Evolutionary conservation across 2,113 vertebrate species (phyloP), one percentile per base, ranked within the genome.

Genomic region (Cercocebus atys): DNA sequence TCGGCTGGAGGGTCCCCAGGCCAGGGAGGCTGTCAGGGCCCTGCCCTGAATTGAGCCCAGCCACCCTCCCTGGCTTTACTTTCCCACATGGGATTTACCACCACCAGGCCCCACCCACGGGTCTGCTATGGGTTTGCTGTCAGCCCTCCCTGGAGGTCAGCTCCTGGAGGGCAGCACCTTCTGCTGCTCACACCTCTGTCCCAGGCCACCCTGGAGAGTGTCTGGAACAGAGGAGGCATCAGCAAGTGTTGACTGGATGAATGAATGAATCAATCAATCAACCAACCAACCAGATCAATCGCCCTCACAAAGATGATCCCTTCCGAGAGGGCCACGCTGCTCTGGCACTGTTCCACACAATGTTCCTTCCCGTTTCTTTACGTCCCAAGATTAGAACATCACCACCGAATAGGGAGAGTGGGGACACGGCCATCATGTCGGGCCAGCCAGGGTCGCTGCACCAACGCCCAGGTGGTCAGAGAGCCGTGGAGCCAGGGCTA

Each of bases 361-460:
- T 20, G 18, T 55, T 55, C 52, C 52, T 55, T 55, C 52, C 22
- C 50, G 73, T 59, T 14, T 43, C 2, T 0, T 27, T 79, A 17
- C 30, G 1, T 50, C 14, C 32, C 13, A 3, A 9, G 57, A 35
- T 14, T 18, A 30, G 40, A n/a, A 5, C 0, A 23, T 14, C 57
- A 38, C 6, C 23, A 35, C 73, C 23, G 14, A 17, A 22, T 5
- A 1, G 16, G 23, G 38, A 14, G 10, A 55, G 55, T 35, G 8
- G 43, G 8, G 43, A 18, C 57, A 13, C 22, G 2, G 11, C 43
- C n/a, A 8, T n/a, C 57, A 2, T 38, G 18, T 8, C 35, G 43
- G n/a, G 20, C 3, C 13, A 57, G 8, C 40, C 47, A 32, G 72
- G 72, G 30, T 78, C 2, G 0, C 72, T 8, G 2, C 13, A 2